phyloP scores from a whole-genome alignment of 2,888 invertebrate genomes.

The Hymenopus coronatus region DNA sequence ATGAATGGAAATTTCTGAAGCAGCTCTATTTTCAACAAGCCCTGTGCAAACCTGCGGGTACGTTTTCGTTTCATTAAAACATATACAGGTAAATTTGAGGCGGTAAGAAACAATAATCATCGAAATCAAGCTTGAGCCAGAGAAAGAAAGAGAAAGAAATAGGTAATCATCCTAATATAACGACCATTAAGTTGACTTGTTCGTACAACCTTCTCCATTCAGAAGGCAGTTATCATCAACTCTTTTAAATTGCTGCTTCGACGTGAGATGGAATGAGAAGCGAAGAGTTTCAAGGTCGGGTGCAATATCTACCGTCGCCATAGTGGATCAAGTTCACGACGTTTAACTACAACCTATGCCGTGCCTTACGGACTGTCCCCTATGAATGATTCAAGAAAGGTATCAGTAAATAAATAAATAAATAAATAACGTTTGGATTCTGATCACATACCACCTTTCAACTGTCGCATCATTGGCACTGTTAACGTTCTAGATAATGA shows the following conservation, averaged over 20 bases:
- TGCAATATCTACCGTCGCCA: neutral
- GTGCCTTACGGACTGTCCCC: no score
- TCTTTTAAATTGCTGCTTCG: neutral
- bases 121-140: neutral
- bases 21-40: no score
- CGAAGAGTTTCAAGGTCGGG: neutral
- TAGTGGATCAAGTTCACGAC: neutral
- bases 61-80: no score
- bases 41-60: no score
- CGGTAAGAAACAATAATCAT: neutral
- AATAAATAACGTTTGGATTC: no score
- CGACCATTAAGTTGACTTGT: neutral
- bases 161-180: conserved; percentile 4
- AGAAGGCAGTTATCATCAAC: conserved; percentile 4
- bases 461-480: no score
- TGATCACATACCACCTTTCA: no score
- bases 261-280: neutral
- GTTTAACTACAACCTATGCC: no score
- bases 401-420: no score
- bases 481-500: no score
- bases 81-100: neutral
- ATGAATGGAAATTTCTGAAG: no score
- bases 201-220: neutral
- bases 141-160: neutral
- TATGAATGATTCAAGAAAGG: no score